A percentile compares a stretch with the other conserved stretches of the same genome.
phyloP scores from a whole-genome alignment of 2,113 vertebrate species.

The Oceanites oceanicus region DNA sequence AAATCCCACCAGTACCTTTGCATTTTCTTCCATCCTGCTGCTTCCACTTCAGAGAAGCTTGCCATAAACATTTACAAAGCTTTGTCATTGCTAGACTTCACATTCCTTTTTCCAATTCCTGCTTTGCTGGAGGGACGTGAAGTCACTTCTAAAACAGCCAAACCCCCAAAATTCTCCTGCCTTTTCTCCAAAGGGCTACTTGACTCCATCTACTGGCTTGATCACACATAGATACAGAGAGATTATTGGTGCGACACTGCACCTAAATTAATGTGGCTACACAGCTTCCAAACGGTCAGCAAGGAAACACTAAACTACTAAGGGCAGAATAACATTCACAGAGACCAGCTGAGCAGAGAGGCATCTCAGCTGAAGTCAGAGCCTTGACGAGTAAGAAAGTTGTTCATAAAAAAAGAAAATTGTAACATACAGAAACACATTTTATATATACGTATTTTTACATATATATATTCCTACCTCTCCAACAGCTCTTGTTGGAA shows the following conservation, averaged over 20 bases:
- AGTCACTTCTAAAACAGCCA: not conserved
- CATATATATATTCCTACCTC: not conserved
- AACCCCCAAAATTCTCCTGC: not conserved
- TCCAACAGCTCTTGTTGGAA: not conserved
- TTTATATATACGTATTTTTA: not conserved
- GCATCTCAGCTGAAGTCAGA: not conserved
- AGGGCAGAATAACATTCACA: not conserved
- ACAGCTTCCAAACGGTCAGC: not conserved
- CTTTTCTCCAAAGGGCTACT: not conserved
- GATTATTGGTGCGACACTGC: not conserved
- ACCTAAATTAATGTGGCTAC: not conserved
- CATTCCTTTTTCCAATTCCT: not conserved
- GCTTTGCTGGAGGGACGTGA: not conserved
- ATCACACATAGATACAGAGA: not conserved
- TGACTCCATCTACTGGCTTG: not conserved
- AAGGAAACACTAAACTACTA: not conserved
- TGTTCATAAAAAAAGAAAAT: not conserved
- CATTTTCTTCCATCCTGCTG: not conserved
- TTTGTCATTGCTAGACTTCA: not conserved
- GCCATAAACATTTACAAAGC: not conserved
- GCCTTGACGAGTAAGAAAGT: not conserved
- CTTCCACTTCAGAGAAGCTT: not conserved
- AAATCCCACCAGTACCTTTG: not conserved
- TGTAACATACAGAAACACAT: not conserved
- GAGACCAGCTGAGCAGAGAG: not conserved